Evolutionary conservation across 2,888 invertebrate species (phyloP).

Genomic region (Hydroisotoma schaefferi): DNA sequence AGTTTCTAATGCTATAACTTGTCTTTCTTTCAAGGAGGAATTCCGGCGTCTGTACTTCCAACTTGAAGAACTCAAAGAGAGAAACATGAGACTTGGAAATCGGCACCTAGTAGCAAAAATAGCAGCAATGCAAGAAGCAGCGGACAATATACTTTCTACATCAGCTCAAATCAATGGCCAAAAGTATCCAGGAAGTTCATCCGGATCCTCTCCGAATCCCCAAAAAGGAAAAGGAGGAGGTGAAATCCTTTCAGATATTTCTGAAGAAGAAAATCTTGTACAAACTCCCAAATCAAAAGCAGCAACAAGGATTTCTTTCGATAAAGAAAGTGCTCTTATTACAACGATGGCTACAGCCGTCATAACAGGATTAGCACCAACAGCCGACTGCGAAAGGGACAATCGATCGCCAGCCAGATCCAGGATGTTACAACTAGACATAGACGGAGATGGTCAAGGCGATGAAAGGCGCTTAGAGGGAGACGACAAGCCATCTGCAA

Average conservation of each 20-base stretch:
- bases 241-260: slow-evolving; percentile 33
- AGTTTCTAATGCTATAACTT: too few relatives aligned
- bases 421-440: neutral
- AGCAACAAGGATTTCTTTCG: slow-evolving; percentile 15
- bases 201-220: slow-evolving; percentile 32
- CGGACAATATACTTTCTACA: slow-evolving; percentile 51
- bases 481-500: neutral
- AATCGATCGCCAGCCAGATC: neutral
- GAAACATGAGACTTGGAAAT: slow-evolving; percentile 70
- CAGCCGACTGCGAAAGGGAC: neutral
- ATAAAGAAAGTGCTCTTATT: too few relatives aligned
- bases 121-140: slow-evolving; percentile 77
- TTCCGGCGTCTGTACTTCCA: slow-evolving; percentile 75
- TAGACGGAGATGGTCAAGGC: neutral
- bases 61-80: slow-evolving; percentile 73
- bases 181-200: slow-evolving; percentile 18
- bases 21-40: slow-evolving; percentile 68
- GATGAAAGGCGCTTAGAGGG: neutral
- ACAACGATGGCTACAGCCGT: neutral
- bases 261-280: slow-evolving; percentile 36
- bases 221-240: slow-evolving; percentile 19
- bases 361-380: too few relatives aligned
- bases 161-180: slow-evolving; percentile 33
- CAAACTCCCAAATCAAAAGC: neutral
- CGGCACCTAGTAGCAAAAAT: slow-evolving; percentile 70